Base-by-base conservation (phyloP, 2,888 invertebrate genomes). In the Leuctra nigra region DNA sequence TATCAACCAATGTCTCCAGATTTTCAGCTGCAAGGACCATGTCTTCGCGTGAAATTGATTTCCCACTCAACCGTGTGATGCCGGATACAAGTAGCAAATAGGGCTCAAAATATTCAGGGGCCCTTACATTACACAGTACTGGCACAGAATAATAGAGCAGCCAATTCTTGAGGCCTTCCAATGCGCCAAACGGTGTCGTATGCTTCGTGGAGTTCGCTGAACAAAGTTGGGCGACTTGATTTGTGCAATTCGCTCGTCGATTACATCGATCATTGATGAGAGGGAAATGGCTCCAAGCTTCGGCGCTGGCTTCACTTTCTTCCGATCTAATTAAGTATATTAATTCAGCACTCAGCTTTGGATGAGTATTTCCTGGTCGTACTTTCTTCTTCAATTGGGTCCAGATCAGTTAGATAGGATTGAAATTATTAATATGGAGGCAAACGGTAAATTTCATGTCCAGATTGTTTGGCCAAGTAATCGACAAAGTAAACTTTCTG, bases 81-180 rank as follows among this genome's bases (percentile, higher is more conserved):
- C 29, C 29, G 7, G 29, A 29, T 4, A 47, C 20, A 16, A 47
- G 20, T 9, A 20, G 23, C 14, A 16, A 47, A 18, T 47, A 25
- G 13, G 16, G 47, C 9, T 18, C 6, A 47, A 47, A 47, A 13
- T 47, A 47, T 4, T 47, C 47, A 47, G 14, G n/a, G 6, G 4
- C 22, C 47, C 16, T 47, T 47, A 47, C 13, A 4, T 22, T 22
- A 20, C 14, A 22, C 9, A 47, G 13, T 16, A 47, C 47, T 24
- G 47, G 47, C 6, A 47, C 47, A 6, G 47, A 47, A 18, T 47
- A 47, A 47, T 47, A 47, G 9, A 47, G 22, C 20, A 47, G 13
- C 23, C 23, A 47, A 24, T 24, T 24, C 20, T 47, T 47, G 13
- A 18, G 9, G 47, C 47, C 22, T 47, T 47, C 47, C 47, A 47